Percentiles rank a stretch among this genome's conserved stretches.
These are phyloP conservation scores for Fringilla coelebs DNA, from an alignment of 2,797 vertebrate genomes.

Conservation along the genomic window DNA sequence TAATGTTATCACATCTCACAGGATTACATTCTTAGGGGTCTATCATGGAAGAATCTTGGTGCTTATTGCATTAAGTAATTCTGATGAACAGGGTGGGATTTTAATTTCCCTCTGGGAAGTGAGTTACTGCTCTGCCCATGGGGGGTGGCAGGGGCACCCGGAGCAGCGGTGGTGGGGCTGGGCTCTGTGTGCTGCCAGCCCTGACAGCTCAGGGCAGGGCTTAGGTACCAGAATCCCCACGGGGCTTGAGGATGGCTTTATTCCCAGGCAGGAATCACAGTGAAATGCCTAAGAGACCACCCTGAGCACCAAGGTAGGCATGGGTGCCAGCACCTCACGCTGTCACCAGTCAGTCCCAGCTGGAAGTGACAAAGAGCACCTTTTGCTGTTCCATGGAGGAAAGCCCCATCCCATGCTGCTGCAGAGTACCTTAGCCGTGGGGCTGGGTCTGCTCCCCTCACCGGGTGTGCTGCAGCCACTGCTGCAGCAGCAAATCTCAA, in stretches of 20 bases:
- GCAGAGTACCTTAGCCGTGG: fast-evolving
- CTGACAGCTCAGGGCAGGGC: not conserved
- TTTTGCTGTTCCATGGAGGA: fast-evolving
- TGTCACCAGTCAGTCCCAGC: not conserved
- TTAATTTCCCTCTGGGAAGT: not conserved
- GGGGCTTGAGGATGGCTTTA: not conserved
- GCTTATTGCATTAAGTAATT: not conserved
- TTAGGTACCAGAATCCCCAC: fast-evolving
- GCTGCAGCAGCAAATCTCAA: not conserved
- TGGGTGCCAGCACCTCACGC: fast-evolving
- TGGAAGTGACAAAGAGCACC: not conserved
- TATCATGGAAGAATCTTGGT: not conserved
- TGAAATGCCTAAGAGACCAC: not conserved
- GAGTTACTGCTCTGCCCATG: not conserved
- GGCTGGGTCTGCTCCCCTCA: not conserved
- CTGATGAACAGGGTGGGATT: not conserved
- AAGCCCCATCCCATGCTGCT: fast-evolving
- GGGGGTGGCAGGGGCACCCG: not conserved
- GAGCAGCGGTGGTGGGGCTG: not conserved
- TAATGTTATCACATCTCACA: not conserved
- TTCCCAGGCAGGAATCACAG: not conserved
- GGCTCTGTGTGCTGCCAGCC: not conserved
- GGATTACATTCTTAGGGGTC: not conserved
- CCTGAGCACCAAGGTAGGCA: fast-evolving
- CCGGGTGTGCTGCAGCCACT: not conserved